Base-by-base conservation (phyloP, 23 tunicate genomes). In the Clavelina lepadiformis region DNA sequence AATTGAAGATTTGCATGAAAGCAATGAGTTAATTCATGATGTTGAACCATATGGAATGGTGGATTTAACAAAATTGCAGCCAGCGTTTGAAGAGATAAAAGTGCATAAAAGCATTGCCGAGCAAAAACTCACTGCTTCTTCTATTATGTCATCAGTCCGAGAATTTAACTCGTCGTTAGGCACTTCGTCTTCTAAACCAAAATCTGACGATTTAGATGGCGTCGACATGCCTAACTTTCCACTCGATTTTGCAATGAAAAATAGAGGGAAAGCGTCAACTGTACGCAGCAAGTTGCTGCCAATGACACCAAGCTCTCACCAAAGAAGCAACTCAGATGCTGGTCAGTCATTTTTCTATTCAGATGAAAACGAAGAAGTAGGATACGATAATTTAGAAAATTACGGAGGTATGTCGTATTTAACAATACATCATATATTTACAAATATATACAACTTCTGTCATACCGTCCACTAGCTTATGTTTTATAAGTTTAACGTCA, bases 11-110 rank as follows among this genome's bases (percentile, higher is more conserved):
- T 41, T 18, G 7, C 34, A 38, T 21, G 4, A 25, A 37, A 58
- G 31, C 33, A 67, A 76, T 5, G 69, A 63, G 35, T 25, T 55
- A 15, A 19, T 64, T 5, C 72, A 72, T 26, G 92, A 83, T 54
- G 92, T 83, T 8, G 72, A 53, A 24, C 92, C 92, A 18, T 83
- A 83, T 34, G 92, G 92, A 32, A 83, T 75, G 92, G 92, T 83
- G 26, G 92, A 83, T 53, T 56, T 83, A 44, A 29, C 92, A 1
- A 75, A 60, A 31, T 32, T 83, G 53, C 74, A 83, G 30, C 72
- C 78, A 7, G 49, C 55, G 18, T 78, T 67, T 57, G 57, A 49
- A 18, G 71, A 62, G 26, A 23, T 63, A 4, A 21, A 58, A 4
- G 19, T 5, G 3, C 4, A 3, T 5, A 31, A 30, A 20, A 61